These are phyloP conservation scores for Indri indri DNA, from an alignment of 2,113 vertebrate species.

Conservation along the genomic window DNA sequence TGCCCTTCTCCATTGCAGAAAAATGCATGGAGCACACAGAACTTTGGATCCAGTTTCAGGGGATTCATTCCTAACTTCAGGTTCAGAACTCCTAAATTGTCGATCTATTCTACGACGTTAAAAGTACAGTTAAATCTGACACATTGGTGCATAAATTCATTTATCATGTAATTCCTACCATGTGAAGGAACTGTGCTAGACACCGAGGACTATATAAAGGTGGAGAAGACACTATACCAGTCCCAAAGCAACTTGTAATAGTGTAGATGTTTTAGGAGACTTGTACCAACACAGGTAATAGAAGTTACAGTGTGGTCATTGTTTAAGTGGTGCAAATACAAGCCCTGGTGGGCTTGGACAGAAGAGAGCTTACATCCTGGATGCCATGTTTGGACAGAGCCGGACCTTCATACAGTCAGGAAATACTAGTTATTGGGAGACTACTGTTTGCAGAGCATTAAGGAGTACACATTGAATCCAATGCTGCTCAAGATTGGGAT, in stretches of 20 bases:
- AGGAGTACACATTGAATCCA: not conserved
- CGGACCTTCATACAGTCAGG: not conserved
- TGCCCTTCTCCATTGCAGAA: not conserved
- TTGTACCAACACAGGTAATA: not conserved
- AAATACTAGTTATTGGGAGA: not conserved
- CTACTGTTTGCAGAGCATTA: not conserved
- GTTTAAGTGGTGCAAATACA: not conserved
- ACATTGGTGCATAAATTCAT: not conserved
- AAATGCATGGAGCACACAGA: not conserved
- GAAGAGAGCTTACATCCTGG: not conserved
- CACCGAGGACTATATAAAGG: not conserved
- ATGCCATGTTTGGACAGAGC: not conserved
- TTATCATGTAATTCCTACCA: not conserved
- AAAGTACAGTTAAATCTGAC: not conserved
- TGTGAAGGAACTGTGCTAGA: not conserved
- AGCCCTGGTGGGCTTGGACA: not conserved
- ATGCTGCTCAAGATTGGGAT: not conserved
- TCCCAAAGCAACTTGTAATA: not conserved
- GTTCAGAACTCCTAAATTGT: not conserved
- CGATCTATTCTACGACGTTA: not conserved
- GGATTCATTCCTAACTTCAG: not conserved
- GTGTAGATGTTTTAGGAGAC: conserved; percentile 12
- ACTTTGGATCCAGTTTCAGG: not conserved
- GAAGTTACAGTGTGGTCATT: not conserved
- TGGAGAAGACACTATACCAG: not conserved